A percentile compares a stretch with the other conserved stretches of the same genome.
These are phyloP conservation scores for Hirudinaria manillensis DNA, from an alignment of 2,888 invertebrate species.

Conservation along the genomic window DNA sequence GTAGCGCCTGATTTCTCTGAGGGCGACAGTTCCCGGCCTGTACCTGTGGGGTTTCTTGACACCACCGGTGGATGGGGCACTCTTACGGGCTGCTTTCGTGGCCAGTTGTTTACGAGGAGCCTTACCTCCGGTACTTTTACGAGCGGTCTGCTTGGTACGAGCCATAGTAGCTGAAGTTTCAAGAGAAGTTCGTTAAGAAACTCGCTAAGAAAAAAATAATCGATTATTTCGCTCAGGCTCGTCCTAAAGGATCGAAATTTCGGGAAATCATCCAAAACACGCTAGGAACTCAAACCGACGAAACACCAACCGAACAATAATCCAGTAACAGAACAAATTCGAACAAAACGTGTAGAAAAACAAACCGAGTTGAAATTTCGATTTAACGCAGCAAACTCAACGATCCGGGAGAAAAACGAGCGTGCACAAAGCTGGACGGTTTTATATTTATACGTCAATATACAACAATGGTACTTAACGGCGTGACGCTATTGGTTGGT, in stretches of 20 bases:
- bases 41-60: conserved; percentile 55
- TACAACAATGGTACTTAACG: background rate
- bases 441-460: conserved; percentile 3
- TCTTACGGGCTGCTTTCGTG: conserved; percentile 54
- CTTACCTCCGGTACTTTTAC: conserved; percentile 55
- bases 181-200: background rate
- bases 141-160: conserved; percentile 55
- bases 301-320: background rate
- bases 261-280: too few relatives aligned
- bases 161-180: conserved; percentile 45
- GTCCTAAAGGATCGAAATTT: too few relatives aligned
- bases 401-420: background rate
- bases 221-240: too few relatives aligned
- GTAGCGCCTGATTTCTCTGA: conserved; percentile 54
- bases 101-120: conserved; percentile 55
- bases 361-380: background rate
- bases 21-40: conserved; percentile 55
- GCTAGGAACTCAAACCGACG: background rate
- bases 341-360: conserved; percentile 2
- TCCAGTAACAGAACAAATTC: background rate
- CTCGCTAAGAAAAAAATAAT: background rate
- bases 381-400: background rate
- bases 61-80: conserved; percentile 55
- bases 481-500: background rate
- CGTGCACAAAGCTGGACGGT: conserved; percentile 11